phyloP scores from a whole-genome alignment of 2,888 invertebrate species.

The Oxyscelio sp. region DNA sequence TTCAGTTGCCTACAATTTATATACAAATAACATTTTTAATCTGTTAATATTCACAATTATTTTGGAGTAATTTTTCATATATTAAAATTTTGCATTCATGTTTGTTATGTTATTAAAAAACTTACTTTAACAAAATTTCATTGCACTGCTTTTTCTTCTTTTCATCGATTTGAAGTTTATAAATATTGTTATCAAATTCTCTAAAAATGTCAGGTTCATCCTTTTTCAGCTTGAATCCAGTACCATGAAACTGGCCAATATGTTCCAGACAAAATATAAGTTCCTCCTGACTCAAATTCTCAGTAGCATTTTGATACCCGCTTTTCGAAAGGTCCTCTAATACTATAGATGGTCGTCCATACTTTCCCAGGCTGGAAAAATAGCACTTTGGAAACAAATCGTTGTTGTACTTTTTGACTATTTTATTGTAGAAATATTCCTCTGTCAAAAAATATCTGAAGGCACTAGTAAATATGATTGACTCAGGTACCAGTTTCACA shows the following conservation, averaged over 20 bases:
- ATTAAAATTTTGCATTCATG: not conserved
- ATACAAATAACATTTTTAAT: no score
- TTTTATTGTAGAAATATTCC: no score
- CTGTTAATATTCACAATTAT: no score
- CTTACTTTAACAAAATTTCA: slow-evolving; percentile 18
- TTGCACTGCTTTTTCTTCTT: slow-evolving; percentile 7
- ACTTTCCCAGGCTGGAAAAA: no score
- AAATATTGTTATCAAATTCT: slow-evolving; percentile 81
- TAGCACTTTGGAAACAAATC: no score
- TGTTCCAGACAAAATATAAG: slow-evolving; percentile 78
- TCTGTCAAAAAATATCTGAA: no score
- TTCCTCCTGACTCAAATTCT: slow-evolving; percentile 80
- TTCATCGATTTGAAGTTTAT: not conserved
- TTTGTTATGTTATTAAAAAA: slow-evolving; percentile 1
- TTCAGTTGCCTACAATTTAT: slow-evolving; percentile 59
- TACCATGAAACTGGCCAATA: slow-evolving; percentile 82
- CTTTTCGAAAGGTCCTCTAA: slow-evolving; percentile 82
- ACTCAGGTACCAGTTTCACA: slow-evolving; percentile 81
- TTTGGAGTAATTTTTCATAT: no score
- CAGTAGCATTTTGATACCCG: slow-evolving; percentile 74
- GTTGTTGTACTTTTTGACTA: no score
- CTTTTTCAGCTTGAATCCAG: slow-evolving; percentile 79
- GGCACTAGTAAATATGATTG: no score
- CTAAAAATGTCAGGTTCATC: slow-evolving; percentile 78
- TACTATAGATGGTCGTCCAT: slow-evolving; percentile 83